Percentiles rank a stretch among this genome's conserved stretches.
These are phyloP conservation scores for Syritta pipiens DNA, from an alignment of 2,888 invertebrate species.

Conservation along the genomic window DNA sequence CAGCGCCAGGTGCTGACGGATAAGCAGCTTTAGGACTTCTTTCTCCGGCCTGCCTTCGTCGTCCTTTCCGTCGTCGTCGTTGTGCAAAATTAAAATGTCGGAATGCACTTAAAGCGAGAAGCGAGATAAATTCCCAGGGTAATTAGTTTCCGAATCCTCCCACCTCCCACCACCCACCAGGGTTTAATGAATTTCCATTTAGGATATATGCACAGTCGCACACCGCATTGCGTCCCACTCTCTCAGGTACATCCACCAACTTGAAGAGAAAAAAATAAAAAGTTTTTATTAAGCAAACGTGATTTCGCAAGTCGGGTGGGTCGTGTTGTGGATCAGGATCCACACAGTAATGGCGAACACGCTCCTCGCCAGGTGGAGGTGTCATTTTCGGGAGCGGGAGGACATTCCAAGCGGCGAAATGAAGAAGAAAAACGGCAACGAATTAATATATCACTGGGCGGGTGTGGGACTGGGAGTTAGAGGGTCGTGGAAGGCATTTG, in stretches of 20 bases:
- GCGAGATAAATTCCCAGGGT: constrained; percentile 60
- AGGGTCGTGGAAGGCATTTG: too few relatives aligned
- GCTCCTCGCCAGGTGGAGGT: constrained; percentile 15
- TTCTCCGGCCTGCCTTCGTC: neutral
- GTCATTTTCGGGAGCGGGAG: constrained; percentile 18
- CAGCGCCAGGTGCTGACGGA: constrained; percentile 53
- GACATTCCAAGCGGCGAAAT: constrained; percentile 4
- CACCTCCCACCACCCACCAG: neutral
- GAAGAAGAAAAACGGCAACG: constrained; percentile 4
- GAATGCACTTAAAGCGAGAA: constrained; percentile 58
- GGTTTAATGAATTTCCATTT: constrained; percentile 54
- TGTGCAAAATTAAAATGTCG: constrained; percentile 61
- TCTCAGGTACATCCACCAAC: too few relatives aligned
- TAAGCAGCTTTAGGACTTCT: constrained; percentile 36
- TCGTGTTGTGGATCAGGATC: constrained; percentile 2
- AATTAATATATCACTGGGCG: constrained; percentile 25
- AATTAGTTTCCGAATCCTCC: constrained; percentile 57
- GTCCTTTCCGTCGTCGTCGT: constrained; percentile 18
- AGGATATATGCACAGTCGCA: constrained; percentile 3
- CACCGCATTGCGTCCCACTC: neutral
- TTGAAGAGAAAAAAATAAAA: too few relatives aligned
- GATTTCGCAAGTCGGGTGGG: constrained; percentile 34
- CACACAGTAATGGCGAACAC: constrained; percentile 35
- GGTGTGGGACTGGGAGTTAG: too few relatives aligned
- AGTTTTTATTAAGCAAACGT: constrained; percentile 63